Conservation (phyloP, 1,140 invertebrate species). For the Pogonus chalceus region DNA sequence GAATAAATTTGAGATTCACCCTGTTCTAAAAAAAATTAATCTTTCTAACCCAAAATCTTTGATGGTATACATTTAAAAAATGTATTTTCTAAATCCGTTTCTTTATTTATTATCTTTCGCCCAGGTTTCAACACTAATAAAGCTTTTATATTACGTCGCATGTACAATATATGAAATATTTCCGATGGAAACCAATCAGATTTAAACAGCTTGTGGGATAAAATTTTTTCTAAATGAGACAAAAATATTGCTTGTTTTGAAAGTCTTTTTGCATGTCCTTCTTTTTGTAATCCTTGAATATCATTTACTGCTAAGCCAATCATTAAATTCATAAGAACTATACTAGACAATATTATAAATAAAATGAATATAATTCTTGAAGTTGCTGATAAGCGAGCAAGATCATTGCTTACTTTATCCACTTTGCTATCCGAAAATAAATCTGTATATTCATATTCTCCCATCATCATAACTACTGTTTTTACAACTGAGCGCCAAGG, state of each 20-base stretch:
- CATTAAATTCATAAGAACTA: constrained; percentile 52
- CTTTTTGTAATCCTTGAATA: constrained; percentile 31
- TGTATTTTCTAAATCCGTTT: not conserved
- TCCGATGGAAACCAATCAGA: not conserved
- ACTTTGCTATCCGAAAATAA: constrained; percentile 26
- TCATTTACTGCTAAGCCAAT: constrained; percentile 54
- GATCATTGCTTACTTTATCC: not conserved
- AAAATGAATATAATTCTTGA: constrained; percentile 44
- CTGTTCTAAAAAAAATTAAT: too few species aligned
- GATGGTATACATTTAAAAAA: not conserved
- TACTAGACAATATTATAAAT: constrained; percentile 50
- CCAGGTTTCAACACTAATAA: not conserved
- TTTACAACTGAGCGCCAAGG: constrained; percentile 39
- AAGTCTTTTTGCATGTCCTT: constrained; percentile 21
- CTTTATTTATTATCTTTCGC: not conserved
- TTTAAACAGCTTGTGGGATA: not conserved
- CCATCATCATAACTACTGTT: constrained; percentile 49
- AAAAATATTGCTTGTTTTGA: constrained; percentile 25
- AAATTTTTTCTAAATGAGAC: constrained; percentile 19
- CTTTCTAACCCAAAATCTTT: too few species aligned
- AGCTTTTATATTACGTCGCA: not conserved
- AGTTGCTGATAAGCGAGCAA: constrained; percentile 9
- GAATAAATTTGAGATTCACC: too few species aligned
- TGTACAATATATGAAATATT: not conserved
- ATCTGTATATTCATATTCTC: constrained; percentile 44